Evolutionary conservation across 2,888 invertebrate genomes (phyloP), one percentile per base, ranked within the genome.

Genomic region (Latrodectus hesperus): DNA sequence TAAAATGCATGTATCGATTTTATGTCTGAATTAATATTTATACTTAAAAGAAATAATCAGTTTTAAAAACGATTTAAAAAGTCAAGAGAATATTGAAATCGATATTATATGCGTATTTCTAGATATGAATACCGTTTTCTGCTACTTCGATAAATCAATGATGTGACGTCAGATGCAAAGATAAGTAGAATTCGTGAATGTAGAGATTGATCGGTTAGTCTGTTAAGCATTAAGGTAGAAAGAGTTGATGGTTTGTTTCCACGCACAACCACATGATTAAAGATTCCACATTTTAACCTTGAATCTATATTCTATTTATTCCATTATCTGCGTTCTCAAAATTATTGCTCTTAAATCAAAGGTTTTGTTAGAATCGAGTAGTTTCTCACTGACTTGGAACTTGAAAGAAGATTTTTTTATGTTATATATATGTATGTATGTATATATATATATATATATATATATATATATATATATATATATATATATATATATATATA

Each of bases 91-190:
- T 38, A 38, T 38, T 38, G 38, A 38, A 38, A 38, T 38, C 38
- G 4, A 38, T 38, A 38, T 38, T 38, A 38, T 6, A 38, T 38
- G 38, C 38, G 6, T 38, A 38, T 38, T 38, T 6, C 38, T 38
- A 38, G 38, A 38, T 38, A 38, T 38, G 38, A 38, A 38, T 60
- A 60, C 60, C 12, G 6, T 60, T 60, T 60, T 81, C 53, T 73
- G 74, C 73, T 81, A 81, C 73, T 81, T 81, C 73, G 65, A 74
- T 67, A 64, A 81, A 81, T 81, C 81, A 81, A 81, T 81, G 81
- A 67, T 26, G 60, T 81, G 81, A 74, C 81, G 81, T 81, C 81
- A 73, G 9, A 38, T 65, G 26, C 26, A 26, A 38, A 67, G 76
- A 77, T 77, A 17, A 67, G 60, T 17, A 49, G 76, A 22, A 67